Percentiles rank a stretch among this genome's conserved stretches.
Evolutionary conservation across 2,113 vertebrate genomes (phyloP).

Genomic region (Aphyosemion australe): DNA sequence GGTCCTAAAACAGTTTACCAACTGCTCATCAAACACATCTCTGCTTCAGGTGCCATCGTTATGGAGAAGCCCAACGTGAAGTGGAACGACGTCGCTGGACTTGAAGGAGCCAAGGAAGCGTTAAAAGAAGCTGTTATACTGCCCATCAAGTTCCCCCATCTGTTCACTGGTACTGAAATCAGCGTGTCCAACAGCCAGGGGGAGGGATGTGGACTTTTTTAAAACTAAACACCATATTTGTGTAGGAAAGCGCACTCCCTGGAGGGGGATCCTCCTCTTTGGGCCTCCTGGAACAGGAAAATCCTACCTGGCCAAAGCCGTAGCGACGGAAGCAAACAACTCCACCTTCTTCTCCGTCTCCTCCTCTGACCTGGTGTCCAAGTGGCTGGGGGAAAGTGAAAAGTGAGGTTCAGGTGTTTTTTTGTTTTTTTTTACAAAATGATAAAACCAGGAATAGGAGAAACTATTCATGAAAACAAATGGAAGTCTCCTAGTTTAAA

Average conservation of each 20-base stretch:
- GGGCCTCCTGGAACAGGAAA: conserved; percentile 98
- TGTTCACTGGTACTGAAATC: conserved; percentile 82
- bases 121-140: conserved; percentile 98
- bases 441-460: too few relatives aligned
- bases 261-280: conserved; percentile 96
- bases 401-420: conserved; percentile 81
- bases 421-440: background rate
- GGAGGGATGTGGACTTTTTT: background rate
- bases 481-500: background rate
- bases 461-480: background rate
- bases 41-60: conserved; percentile 88
- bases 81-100: conserved; percentile 92
- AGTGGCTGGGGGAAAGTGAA: conserved; percentile 99
- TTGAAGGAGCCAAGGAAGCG: conserved; percentile 97
- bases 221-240: background rate
- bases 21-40: background rate
- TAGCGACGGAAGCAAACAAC: conserved; percentile 98
- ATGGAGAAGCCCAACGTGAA: conserved; percentile 96
- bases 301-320: conserved; percentile 96
- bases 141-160: conserved; percentile 97
- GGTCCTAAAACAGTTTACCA: background rate
- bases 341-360: conserved; percentile 98
- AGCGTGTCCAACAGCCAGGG: too few relatives aligned
- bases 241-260: conserved; percentile 95
- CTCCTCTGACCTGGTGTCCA: conserved; percentile 96